Evolutionary conservation across 2,113 vertebrate genomes (phyloP).

Genomic region (Cyprinus carpio): DNA sequence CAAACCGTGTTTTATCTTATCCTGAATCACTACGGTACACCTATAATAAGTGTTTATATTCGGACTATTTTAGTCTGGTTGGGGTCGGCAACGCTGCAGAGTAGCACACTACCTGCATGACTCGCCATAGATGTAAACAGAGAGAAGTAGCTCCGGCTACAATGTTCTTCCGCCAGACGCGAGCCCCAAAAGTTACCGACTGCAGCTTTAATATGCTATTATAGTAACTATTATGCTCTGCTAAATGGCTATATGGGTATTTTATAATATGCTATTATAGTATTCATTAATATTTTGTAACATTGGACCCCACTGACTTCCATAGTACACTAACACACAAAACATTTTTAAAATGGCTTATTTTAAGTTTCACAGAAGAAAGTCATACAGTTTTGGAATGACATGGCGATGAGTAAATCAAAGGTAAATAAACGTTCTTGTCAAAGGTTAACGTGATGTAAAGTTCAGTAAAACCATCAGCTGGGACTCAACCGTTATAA

Average conservation of each 20-base stretch:
- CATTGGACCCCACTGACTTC: neutral
- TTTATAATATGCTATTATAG: neutral
- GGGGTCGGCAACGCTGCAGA: too few species aligned
- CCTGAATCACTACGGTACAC: too few species aligned
- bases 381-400: neutral
- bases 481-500: neutral
- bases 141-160: too few species aligned
- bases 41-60: too few species aligned
- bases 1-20: too few species aligned
- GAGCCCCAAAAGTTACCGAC: too few species aligned
- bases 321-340: neutral
- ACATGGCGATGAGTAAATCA: neutral
- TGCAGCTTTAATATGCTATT: neutral
- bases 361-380: neutral
- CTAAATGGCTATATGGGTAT: neutral
- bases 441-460: slow-evolving; percentile 6
- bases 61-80: too few species aligned
- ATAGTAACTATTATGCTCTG: neutral
- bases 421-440: neutral
- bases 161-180: too few species aligned
- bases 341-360: neutral
- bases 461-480: neutral
- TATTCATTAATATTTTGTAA: neutral
- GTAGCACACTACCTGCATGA: too few species aligned
- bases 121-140: too few species aligned